Percentiles rank a stretch among this genome's conserved stretches.
These are phyloP conservation scores for Drosophila rubida DNA, from an alignment of 2,888 invertebrate genomes.

Conservation along the genomic window DNA sequence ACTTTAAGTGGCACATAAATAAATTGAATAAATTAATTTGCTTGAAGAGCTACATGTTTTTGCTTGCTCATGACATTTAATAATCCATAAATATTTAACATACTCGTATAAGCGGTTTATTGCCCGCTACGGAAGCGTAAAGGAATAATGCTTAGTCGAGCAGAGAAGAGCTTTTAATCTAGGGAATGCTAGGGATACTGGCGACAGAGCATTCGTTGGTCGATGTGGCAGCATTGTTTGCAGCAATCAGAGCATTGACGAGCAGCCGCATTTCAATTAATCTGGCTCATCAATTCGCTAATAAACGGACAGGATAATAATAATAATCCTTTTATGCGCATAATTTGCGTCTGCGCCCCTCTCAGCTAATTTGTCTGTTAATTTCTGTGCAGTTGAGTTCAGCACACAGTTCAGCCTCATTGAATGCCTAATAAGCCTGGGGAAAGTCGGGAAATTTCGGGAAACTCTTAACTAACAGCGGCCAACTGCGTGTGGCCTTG, in stretches of 20 bases:
- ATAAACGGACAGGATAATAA: slow-evolving; percentile 43
- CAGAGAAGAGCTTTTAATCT: neutral
- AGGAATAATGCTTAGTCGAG: neutral
- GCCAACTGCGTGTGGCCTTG: slow-evolving; percentile 8
- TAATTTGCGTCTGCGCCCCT: slow-evolving; percentile 35
- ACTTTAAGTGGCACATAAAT: too few species aligned
- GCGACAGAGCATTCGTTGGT: neutral
- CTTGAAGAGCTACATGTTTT: too few species aligned
- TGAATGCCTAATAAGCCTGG: slow-evolving; percentile 44
- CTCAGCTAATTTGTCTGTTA: slow-evolving; percentile 63
- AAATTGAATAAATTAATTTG: too few species aligned
- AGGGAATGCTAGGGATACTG: neutral
- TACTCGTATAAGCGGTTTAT: neutral
- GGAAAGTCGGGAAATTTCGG: neutral
- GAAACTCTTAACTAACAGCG: slow-evolving; percentile 15
- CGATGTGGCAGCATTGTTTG: neutral
- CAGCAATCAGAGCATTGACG: slow-evolving; percentile 15
- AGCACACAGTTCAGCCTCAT: slow-evolving; percentile 27
- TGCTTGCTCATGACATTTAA: too few species aligned
- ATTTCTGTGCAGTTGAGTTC: slow-evolving; percentile 41
- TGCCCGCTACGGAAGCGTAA: neutral
- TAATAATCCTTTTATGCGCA: slow-evolving; percentile 63
- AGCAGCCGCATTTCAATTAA: slow-evolving; percentile 56
- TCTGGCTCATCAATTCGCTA: slow-evolving; percentile 63
- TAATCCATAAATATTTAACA: neutral